Percentiles rank a stretch among this genome's conserved stretches.
These are phyloP conservation scores for Cyclophora punctaria DNA, from an alignment of 2,888 invertebrate species.

Conservation along the genomic window DNA sequence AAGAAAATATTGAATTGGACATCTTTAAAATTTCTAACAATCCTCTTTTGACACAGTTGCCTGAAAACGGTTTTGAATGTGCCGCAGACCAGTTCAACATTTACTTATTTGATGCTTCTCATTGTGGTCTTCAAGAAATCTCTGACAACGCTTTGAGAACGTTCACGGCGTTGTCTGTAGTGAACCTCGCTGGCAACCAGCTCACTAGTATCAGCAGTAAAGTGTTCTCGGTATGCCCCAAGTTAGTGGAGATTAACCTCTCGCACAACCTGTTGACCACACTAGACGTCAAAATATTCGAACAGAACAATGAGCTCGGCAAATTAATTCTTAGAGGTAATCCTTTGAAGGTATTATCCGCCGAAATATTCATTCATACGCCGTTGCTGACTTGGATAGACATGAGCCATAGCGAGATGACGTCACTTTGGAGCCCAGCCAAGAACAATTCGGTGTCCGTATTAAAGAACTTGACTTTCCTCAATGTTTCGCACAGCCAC, in stretches of 20 bases:
- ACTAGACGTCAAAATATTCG: conserved; percentile 78
- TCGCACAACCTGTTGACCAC: conserved; percentile 80
- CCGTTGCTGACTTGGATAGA: conserved; percentile 79
- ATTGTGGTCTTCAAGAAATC: conserved; percentile 80
- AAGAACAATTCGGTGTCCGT: conserved; percentile 58
- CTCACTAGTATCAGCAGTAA: conserved; percentile 72
- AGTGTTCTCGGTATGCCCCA: conserved; percentile 71
- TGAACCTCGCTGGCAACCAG: conserved; percentile 81
- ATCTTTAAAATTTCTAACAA: conserved; percentile 83
- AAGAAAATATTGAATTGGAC: conserved; percentile 80
- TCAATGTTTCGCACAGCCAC: conserved; percentile 77
- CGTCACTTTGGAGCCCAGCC: conserved; percentile 78
- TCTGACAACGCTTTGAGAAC: conserved; percentile 79
- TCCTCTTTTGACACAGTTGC: conserved; percentile 78
- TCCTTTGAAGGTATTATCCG: conserved; percentile 78
- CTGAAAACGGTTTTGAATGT: conserved; percentile 78
- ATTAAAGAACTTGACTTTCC: conserved; percentile 71
- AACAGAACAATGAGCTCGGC: conserved; percentile 78
- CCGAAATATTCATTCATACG: conserved; percentile 78
- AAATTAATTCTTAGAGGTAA: conserved; percentile 83
- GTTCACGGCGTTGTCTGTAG: conserved; percentile 80
- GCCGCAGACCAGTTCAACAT: conserved; percentile 77
- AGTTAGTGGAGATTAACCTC: conserved; percentile 81
- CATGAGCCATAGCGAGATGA: conserved; percentile 80
- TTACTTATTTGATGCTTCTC: conserved; percentile 82